These are phyloP conservation scores for Limnephilus lunatus DNA, from an alignment of 2,888 invertebrate species.

Conservation along the genomic window DNA sequence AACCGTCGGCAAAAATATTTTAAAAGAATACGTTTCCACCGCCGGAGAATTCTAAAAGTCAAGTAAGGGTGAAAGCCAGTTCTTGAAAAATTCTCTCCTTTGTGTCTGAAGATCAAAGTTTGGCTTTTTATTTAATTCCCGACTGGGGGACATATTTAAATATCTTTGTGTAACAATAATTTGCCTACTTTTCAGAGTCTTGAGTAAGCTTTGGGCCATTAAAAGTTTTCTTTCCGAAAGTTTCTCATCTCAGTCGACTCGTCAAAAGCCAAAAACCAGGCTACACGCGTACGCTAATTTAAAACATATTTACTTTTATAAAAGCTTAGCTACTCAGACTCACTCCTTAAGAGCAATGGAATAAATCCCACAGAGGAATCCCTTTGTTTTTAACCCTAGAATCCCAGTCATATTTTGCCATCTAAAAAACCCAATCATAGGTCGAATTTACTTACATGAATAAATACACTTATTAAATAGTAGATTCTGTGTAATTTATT, in stretches of 20 bases:
- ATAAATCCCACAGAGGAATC: not conserved
- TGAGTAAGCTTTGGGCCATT: slow-evolving; percentile 41
- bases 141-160: slow-evolving; percentile 44
- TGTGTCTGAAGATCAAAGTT: slow-evolving; percentile 47
- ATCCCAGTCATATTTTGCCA: no score
- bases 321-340: slow-evolving; percentile 26
- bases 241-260: not conserved
- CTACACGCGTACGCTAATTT: slow-evolving; percentile 44
- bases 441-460: no score
- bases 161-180: slow-evolving; percentile 47
- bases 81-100: slow-evolving; percentile 20
- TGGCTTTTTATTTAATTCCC: slow-evolving; percentile 44
- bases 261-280: slow-evolving; percentile 6
- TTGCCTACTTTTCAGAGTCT: slow-evolving; percentile 9
- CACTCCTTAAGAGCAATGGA: not conserved
- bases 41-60: not conserved
- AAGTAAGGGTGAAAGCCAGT: not conserved
- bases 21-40: not conserved
- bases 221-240: slow-evolving; percentile 34
- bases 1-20: not conserved
- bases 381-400: not conserved
- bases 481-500: no score
- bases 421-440: no score
- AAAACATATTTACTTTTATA: slow-evolving; percentile 41
- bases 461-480: no score